Conservation (phyloP, 2,888 invertebrate genomes). For the Acronicta leporina region DNA sequence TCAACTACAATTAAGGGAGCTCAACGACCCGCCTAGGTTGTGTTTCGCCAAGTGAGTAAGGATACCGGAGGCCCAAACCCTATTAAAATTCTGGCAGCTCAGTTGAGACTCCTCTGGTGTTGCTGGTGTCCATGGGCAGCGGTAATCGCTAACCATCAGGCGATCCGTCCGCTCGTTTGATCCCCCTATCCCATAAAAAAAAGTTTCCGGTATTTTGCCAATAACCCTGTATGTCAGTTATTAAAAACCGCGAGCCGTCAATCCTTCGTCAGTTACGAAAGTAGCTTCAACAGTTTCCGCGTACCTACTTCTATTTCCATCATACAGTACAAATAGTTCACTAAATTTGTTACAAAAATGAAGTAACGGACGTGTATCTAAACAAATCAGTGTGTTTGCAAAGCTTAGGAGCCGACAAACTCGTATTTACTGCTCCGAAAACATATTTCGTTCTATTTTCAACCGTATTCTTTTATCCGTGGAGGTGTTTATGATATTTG, state of each 20-base stretch:
- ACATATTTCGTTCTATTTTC: constrained; percentile 27
- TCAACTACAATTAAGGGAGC: too few species aligned
- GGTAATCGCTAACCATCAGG: too few species aligned
- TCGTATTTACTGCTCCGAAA: constrained; percentile 19
- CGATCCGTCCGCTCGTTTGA: too few species aligned
- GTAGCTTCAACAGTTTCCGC: constrained; percentile 26
- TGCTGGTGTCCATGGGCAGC: too few species aligned
- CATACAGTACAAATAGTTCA: constrained; percentile 33
- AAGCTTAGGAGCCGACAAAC: constrained; percentile 44
- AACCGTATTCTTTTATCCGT: constrained; percentile 14
- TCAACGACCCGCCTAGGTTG: too few species aligned
- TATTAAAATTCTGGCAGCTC: too few species aligned
- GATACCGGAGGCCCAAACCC: too few species aligned
- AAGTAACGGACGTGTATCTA: constrained; percentile 53
- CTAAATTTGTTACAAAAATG: constrained; percentile 52
- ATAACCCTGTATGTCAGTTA: constrained; percentile 12
- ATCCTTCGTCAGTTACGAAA: constrained; percentile 22
- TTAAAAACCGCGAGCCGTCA: constrained; percentile 6
- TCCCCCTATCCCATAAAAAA: too few species aligned
- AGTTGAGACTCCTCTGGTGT: too few species aligned
- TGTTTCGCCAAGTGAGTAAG: too few species aligned
- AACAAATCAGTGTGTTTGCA: constrained; percentile 54
- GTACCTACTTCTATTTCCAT: constrained; percentile 35
- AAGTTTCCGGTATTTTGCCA: too few species aligned
- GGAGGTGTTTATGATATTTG: constrained; percentile 9